Evolutionary conservation across 2,888 invertebrate genomes (phyloP), one percentile per base, ranked within the genome.

Genomic region (Epirrita christyi): DNA sequence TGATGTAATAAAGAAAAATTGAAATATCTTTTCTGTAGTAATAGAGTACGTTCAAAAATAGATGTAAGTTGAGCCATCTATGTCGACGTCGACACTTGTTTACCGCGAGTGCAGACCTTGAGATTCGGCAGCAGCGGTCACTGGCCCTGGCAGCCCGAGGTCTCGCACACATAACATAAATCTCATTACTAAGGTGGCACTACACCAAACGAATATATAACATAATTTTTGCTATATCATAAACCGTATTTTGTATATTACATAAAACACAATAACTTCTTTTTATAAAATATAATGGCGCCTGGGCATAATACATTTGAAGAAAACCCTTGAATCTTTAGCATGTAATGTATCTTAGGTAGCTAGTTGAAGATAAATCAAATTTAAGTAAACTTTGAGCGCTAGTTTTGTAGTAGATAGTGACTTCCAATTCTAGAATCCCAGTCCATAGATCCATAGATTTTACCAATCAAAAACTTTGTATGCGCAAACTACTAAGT

Each of bases 81-180:
- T 72, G 70, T 70, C 70, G 81, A 71, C 74, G 71, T 72, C 72
- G 83, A 61, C 85, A 87, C 84, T 89, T 92, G 90, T 90, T 91
- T 90, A 89, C 87, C 73, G 79, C 86, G 83, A 78, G 78, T 80
- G 85, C 87, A 83, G 90, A 86, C 91, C 91, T 92, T 92, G 91
- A 90, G 80, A 88, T 91, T 92, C 80, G 89, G 85, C 88, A 64
- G 85, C 88, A 63, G 76, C 88, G 91, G 91, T 90, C 91, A 90
- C 70, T 90, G 89, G 81, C 91, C n/a, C 83, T 40, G 52, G 37
- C 43, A 79, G 70, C 76, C 76, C 74, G 81, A 75, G 80, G 73
- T 75, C 47, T 42, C 36, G 47, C 37, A 43, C 28, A 32, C 49
- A 37, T 44, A 44, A 29, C 71, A 76, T 81, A 77, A 68, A 76